Conservation (phyloP, 1,140 invertebrate species). For the Polypedilum pembai region DNA sequence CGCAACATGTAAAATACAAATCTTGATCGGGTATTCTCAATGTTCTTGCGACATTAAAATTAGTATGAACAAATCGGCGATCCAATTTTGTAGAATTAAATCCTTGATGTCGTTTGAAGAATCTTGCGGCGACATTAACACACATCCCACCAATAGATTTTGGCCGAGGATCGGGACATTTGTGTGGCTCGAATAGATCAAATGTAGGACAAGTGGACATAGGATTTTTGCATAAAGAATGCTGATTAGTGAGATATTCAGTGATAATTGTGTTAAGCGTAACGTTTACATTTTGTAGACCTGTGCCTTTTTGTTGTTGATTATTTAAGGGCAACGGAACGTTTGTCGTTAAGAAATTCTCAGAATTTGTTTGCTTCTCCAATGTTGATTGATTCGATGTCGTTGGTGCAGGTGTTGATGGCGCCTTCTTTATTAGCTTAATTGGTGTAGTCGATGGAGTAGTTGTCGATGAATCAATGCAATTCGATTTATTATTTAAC, state of each 20-base stretch:
- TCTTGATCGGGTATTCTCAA: constrained; percentile 68
- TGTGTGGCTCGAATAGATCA: constrained; percentile 81
- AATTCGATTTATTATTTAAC: background rate
- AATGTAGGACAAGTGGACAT: constrained; percentile 87
- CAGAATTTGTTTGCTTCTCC: background rate
- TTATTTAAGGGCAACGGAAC: constrained; percentile 31
- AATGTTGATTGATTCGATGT: constrained; percentile 1
- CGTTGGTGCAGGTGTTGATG: constrained; percentile 22
- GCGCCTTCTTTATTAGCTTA: constrained; percentile 33
- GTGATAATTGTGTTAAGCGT: constrained; percentile 89
- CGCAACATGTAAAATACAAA: constrained; percentile 68
- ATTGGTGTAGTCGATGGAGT: constrained; percentile 34
- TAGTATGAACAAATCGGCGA: constrained; percentile 75
- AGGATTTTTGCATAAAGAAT: constrained; percentile 86
- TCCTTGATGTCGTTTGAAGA: constrained; percentile 50
- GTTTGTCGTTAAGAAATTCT: background rate
- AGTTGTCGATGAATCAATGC: background rate
- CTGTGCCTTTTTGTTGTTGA: constrained; percentile 35
- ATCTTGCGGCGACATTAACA: constrained; percentile 60
- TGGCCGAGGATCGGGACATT: constrained; percentile 81
- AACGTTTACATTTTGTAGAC: constrained; percentile 47
- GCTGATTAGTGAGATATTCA: constrained; percentile 92
- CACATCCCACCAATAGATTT: constrained; percentile 57
- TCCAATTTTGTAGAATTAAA: constrained; percentile 56
- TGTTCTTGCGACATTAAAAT: constrained; percentile 79